These are phyloP conservation scores for Bombus balteatus DNA, from an alignment of 1,140 invertebrate species.

Conservation along the genomic window DNA sequence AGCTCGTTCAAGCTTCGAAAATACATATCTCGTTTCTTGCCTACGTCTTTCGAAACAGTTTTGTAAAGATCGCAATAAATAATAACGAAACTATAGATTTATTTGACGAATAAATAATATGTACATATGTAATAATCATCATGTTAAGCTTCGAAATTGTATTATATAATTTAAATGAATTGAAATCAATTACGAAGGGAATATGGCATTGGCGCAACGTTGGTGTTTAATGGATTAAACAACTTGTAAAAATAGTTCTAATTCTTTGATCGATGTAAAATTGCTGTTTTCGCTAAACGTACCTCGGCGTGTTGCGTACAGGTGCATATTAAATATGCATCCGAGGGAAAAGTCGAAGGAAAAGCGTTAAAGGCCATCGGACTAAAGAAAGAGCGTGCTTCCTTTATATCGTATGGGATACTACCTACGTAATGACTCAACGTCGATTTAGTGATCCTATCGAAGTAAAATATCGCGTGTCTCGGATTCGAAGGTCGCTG, in stretches of 20 bases:
- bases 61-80: too few species aligned
- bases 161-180: neutral
- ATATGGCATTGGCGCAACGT: neutral
- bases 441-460: conserved; percentile 7
- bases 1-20: too few species aligned
- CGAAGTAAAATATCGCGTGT: neutral
- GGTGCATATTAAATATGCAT: neutral
- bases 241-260: neutral
- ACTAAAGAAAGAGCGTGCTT: neutral
- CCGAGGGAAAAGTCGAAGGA: neutral
- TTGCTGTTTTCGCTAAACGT: neutral
- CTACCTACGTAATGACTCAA: neutral
- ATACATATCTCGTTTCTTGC: too few species aligned
- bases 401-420: too few species aligned
- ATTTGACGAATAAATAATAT: too few species aligned
- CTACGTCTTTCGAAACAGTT: too few species aligned
- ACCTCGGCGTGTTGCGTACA: neutral
- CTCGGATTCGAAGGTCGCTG: neutral
- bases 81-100: too few species aligned
- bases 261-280: neutral
- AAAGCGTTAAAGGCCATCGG: neutral
- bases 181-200: neutral
- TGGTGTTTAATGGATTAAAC: neutral
- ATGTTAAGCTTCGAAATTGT: too few species aligned
- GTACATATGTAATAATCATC: too few species aligned